Evolutionary conservation across 2,797 vertebrate genomes (phyloP), one percentile per base, ranked within the genome.

Genomic region (Hypotaenidia philippensis): DNA sequence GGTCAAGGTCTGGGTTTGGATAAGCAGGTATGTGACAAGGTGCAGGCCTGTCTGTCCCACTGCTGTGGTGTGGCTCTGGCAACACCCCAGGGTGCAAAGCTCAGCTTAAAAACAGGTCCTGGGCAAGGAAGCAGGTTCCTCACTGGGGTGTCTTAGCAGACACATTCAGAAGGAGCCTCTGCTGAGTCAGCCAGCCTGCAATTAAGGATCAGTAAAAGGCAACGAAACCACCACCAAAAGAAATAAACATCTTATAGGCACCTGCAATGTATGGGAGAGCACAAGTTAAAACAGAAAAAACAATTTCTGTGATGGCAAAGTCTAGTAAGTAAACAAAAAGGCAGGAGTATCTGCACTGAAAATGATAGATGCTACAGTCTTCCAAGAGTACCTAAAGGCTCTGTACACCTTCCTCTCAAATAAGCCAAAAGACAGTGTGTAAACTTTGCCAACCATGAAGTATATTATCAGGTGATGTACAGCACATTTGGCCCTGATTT

Each of bases 111-210:
- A 47, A 47, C 45, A 47, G 10, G 20, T 22, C 45, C 45, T 47
- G 45, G 14, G 45, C 45, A 47, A 47, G 11, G 45, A 47, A 22
- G 45, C 20, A 47, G 45, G 21, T 12, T 22, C 45, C 45, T 47
- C 20, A 21, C 45, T 22, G 45, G 45, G 21, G 10, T 47, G 45
- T 47, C 21, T 47, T 47, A 47, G 45, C 45, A 22, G 10, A 11
- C 20, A 21, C 11, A 21, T 47, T 47, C 21, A 47, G 45, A 47
- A 47, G 45, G 45, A 47, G 45, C 45, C 45, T 47, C 45, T 47
- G 45, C 45, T 47, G 45, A 47, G 45, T 21, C 45, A 44, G n/a
- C 32, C 6, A 59, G 11, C 6, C 19, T 1, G 1, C 2, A 0
- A 1, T 29, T 49, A 49, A 81, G 7, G 22, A 14, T 86, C 32